A percentile compares a stretch with the other conserved stretches of the same genome.
phyloP scores from a whole-genome alignment of 2,113 vertebrate genomes.

The Oenanthe melanoleuca region DNA sequence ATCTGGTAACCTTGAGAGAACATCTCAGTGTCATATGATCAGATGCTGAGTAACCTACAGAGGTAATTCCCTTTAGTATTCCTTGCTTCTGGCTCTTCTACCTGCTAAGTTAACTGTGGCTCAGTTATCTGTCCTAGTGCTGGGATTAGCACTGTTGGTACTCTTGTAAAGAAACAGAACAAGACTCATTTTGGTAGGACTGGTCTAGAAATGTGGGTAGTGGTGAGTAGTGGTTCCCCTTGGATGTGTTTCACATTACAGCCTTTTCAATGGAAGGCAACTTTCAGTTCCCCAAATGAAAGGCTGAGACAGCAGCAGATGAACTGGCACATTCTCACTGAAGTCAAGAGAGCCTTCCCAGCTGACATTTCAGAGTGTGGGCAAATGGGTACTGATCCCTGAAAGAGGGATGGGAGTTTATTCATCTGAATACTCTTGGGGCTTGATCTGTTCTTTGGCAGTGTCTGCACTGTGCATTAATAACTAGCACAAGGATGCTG shows the following conservation, averaged over 20 bases:
- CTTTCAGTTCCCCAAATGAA: not conserved
- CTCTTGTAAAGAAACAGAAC: not conserved
- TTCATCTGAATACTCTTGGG: not conserved
- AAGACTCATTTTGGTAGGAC: not conserved
- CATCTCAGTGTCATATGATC: slow-evolving; percentile 5
- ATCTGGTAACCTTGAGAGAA: slow-evolving; percentile 48
- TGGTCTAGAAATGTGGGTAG: not conserved
- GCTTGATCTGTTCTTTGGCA: not conserved
- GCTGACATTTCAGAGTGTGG: not conserved
- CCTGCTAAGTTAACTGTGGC: not conserved
- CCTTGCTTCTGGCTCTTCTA: not conserved
- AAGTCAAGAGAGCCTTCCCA: not conserved
- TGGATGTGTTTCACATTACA: not conserved
- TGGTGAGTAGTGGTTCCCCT: not conserved
- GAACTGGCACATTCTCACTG: not conserved
- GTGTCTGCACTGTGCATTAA: not conserved
- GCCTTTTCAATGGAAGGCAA: not conserved
- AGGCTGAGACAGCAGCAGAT: not conserved
- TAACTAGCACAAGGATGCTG: not conserved
- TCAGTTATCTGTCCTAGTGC: not conserved
- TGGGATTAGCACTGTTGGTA: not conserved
- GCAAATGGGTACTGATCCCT: not conserved
- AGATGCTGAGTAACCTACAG: slow-evolving; percentile 51
- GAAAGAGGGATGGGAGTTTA: not conserved
- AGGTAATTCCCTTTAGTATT: not conserved